Percentiles rank a stretch among this genome's conserved stretches.
Conservation (phyloP, 2,113 vertebrate genomes). For the Salvelinus fontinalis region DNA sequence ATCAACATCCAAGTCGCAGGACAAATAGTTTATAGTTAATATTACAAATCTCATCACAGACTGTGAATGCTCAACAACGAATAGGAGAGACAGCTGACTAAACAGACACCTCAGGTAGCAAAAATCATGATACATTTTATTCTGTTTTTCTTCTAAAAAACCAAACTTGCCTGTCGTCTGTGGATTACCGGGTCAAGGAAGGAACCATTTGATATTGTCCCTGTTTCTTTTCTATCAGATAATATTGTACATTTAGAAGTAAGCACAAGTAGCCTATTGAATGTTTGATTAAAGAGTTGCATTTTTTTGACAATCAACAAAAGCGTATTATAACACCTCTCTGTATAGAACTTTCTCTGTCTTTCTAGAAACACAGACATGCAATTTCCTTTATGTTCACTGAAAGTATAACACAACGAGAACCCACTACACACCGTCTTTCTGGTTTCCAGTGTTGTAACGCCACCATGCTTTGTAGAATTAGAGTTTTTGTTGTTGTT, state of each 20-base stretch:
- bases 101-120: constrained; percentile 81
- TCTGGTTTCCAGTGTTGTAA: neutral
- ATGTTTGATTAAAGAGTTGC: neutral
- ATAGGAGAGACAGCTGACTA: constrained; percentile 71
- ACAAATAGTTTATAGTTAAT: constrained; percentile 97
- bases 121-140: constrained; percentile 22
- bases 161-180: neutral
- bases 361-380: neutral
- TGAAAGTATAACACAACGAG: neutral
- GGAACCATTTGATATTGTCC: neutral
- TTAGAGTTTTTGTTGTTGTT: neutral
- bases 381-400: neutral
- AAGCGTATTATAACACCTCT: constrained; percentile 4
- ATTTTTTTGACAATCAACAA: neutral
- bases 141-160: neutral
- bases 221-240: neutral
- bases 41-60: constrained; percentile 93
- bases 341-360: constrained; percentile 3
- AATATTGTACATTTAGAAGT: neutral
- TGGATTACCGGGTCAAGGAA: neutral
- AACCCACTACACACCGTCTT: neutral
- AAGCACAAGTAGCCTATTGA: neutral
- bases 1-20: constrained; percentile 99
- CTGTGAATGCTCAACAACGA: constrained; percentile 87
- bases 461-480: neutral